Conservation (phyloP, 1,140 invertebrate species). For the Ephestia elutella region DNA sequence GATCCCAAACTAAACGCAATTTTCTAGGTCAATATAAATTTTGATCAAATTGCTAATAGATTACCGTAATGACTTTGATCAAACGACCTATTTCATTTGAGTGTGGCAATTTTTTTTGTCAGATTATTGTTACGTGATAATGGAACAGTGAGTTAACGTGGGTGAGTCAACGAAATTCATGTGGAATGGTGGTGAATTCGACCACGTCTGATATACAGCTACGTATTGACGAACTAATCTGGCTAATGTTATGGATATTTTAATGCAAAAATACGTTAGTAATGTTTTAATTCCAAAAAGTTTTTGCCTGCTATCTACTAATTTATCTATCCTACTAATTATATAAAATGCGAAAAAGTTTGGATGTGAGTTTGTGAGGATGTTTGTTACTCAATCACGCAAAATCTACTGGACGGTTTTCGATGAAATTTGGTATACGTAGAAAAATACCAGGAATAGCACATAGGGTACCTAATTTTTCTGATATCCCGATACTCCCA, state of each 20-base stretch:
- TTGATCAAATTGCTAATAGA: slow-evolving; percentile 1
- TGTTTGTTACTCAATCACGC: too few species aligned
- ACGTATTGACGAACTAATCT: not conserved
- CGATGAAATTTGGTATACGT: too few species aligned
- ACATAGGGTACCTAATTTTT: too few species aligned
- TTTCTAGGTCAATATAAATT: not conserved
- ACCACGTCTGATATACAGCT: not conserved
- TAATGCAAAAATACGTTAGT: too few species aligned
- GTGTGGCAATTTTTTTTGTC: not conserved
- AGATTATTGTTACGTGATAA: not conserved
- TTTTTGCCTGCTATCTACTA: too few species aligned
- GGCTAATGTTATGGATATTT: not conserved
- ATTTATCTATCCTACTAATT: too few species aligned
- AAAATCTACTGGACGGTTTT: too few species aligned
- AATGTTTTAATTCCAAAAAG: too few species aligned
- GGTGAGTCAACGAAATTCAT: not conserved
- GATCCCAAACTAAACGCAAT: not conserved
- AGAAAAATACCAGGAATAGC: too few species aligned
- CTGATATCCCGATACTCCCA: too few species aligned
- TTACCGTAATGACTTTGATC: not conserved
- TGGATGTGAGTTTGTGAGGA: too few species aligned
- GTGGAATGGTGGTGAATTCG: not conserved
- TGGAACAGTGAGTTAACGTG: not conserved
- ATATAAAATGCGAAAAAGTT: too few species aligned
- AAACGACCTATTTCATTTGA: slow-evolving; percentile 1